Evolutionary conservation across 1,140 invertebrate genomes (phyloP).

Genomic region (Ostrea edulis): DNA sequence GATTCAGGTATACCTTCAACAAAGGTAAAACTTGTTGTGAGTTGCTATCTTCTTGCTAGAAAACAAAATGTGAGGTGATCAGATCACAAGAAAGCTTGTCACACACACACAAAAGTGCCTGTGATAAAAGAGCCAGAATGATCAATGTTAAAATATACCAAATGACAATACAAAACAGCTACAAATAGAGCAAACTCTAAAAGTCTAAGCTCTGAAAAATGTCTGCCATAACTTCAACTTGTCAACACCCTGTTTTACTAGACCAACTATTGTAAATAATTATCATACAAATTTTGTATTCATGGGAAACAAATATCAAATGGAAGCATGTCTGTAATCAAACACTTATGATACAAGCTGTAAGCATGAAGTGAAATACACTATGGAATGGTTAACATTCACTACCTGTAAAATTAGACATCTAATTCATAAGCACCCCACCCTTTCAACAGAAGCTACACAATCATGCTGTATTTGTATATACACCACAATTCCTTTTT

Average conservation of each 20-base stretch:
- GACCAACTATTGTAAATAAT: no score
- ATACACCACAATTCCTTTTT: background rate
- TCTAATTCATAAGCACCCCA: background rate
- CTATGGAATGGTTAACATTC: background rate
- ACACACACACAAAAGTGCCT: background rate
- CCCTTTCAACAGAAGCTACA: background rate
- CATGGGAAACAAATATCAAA: no score
- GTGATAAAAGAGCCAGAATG: background rate
- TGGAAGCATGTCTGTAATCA: no score
- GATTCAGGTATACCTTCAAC: slow-evolving; percentile 41
- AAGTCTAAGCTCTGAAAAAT: no score
- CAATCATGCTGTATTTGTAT: background rate
- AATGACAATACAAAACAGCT: no score
- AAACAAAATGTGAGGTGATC: slow-evolving; percentile 47
- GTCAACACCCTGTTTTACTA: no score
- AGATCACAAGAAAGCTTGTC: background rate
- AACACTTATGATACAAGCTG: no score
- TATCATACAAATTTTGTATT: no score
- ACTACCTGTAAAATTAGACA: background rate
- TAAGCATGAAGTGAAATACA: background rate
- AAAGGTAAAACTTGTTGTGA: slow-evolving; percentile 52
- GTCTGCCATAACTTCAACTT: no score
- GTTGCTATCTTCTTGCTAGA: slow-evolving; percentile 26
- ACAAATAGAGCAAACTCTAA: no score
- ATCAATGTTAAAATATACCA: background rate